Conservation (phyloP, 2,888 invertebrate species). For the Cenopis cana region DNA sequence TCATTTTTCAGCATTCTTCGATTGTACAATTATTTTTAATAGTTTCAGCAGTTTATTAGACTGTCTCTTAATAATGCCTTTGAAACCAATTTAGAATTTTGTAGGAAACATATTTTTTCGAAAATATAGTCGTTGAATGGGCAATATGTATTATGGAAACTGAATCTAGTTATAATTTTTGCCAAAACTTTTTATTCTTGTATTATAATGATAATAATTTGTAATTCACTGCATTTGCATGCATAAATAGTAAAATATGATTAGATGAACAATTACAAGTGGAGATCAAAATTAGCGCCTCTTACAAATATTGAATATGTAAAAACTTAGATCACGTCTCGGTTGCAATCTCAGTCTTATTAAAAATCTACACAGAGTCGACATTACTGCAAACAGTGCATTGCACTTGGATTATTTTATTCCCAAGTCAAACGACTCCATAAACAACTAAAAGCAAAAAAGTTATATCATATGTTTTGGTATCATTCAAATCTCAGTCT, state of each 20-base stretch:
- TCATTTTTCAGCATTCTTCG: conserved; percentile 63
- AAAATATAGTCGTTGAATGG: not conserved
- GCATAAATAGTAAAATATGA: not conserved
- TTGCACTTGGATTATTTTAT: not conserved
- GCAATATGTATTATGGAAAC: too few relatives aligned
- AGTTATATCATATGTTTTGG: not conserved
- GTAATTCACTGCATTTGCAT: too few relatives aligned
- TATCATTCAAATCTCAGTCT: not conserved
- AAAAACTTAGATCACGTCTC: not conserved
- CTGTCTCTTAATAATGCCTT: conserved; percentile 21
- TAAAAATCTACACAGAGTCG: not conserved
- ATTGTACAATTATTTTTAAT: conserved; percentile 32
- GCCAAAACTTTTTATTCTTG: too few relatives aligned
- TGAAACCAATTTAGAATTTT: conserved; percentile 3
- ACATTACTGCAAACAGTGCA: not conserved
- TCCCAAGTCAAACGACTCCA: not conserved
- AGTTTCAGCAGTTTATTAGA: conserved; percentile 27
- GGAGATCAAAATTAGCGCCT: not conserved
- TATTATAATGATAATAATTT: too few relatives aligned
- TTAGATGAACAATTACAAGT: not conserved
- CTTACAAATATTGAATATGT: not conserved
- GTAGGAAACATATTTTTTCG: not conserved
- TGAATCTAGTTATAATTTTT: too few relatives aligned
- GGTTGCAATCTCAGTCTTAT: not conserved
- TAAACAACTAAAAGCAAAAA: not conserved